These are phyloP conservation scores for Epinotia demarniana DNA, from an alignment of 2,888 invertebrate species.

Conservation along the genomic window DNA sequence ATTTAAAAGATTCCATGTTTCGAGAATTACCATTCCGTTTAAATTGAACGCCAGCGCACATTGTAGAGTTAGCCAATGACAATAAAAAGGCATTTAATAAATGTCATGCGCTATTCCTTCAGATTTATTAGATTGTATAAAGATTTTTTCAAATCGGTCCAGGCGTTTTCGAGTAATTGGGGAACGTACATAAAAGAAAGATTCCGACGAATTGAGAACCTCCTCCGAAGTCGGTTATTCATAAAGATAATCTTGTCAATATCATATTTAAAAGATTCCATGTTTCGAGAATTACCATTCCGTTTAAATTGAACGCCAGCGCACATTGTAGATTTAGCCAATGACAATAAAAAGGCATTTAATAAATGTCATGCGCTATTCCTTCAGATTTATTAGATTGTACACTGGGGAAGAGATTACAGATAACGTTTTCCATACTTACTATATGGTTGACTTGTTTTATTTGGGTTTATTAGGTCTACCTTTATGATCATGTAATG, in stretches of 20 bases:
- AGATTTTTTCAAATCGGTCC: too few relatives aligned
- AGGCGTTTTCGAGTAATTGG: too few relatives aligned
- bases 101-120: too few relatives aligned
- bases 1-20: neutral
- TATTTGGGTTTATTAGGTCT: neutral
- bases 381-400: conserved; percentile 46
- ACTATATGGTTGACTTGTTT: neutral
- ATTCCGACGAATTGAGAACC: too few relatives aligned
- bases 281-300: neutral
- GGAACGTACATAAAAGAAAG: too few relatives aligned
- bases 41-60: conserved; percentile 52
- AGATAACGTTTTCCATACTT: neutral
- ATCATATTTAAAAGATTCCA: neutral
- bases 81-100: too few relatives aligned
- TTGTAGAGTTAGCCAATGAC: conserved; percentile 29
- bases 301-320: conserved; percentile 50
- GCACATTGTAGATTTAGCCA: conserved; percentile 45
- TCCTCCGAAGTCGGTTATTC: too few relatives aligned
- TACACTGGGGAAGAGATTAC: conserved; percentile 7
- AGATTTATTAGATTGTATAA: too few relatives aligned
- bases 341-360: conserved; percentile 57
- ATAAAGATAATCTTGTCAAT: too few relatives aligned
- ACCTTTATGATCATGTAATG: too few relatives aligned
- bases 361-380: conserved; percentile 49
- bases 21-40: neutral